These are phyloP conservation scores for Agrilus planipennis DNA, from an alignment of 1,140 invertebrate species.

Conservation along the genomic window DNA sequence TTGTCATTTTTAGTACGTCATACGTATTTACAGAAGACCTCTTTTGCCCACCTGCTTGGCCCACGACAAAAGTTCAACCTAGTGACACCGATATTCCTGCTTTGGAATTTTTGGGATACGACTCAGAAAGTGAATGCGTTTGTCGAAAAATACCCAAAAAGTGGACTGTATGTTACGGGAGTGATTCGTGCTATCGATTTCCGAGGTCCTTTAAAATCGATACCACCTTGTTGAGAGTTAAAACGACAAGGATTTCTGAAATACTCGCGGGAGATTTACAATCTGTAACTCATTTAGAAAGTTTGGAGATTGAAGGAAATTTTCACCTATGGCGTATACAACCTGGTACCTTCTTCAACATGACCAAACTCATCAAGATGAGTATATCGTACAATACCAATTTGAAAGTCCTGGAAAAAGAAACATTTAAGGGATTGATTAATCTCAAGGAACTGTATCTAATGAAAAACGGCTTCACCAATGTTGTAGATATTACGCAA, in stretches of 20 bases:
- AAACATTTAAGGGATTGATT: conserved; percentile 21
- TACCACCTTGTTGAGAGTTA: conserved; percentile 11
- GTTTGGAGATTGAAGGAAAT: conserved; percentile 23
- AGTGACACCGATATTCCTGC: neutral
- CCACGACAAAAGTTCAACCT: neutral
- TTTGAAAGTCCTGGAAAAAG: conserved; percentile 17
- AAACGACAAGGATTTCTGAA: conserved; percentile 16
- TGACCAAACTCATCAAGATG: conserved; percentile 22
- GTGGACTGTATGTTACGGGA: conserved; percentile 21
- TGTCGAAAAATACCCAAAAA: conserved; percentile 15
- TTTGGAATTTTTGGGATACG: conserved; percentile 7
- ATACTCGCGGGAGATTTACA: conserved; percentile 19
- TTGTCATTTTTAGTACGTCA: too few relatives aligned
- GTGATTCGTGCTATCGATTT: conserved; percentile 17
- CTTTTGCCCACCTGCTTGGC: conserved; percentile 1
- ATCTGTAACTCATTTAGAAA: conserved; percentile 12
- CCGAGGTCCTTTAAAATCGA: conserved; percentile 15
- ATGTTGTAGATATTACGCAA: conserved; percentile 16
- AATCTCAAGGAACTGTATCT: conserved; percentile 20
- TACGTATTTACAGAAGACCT: too few relatives aligned
- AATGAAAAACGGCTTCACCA: conserved; percentile 25
- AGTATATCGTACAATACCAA: conserved; percentile 23
- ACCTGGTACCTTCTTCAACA: conserved; percentile 19
- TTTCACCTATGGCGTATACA: conserved; percentile 18
- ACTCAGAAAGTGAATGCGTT: conserved; percentile 19